Evolutionary conservation across 2,888 invertebrate species (phyloP).

Genomic region (Agrenia bidenticulata): DNA sequence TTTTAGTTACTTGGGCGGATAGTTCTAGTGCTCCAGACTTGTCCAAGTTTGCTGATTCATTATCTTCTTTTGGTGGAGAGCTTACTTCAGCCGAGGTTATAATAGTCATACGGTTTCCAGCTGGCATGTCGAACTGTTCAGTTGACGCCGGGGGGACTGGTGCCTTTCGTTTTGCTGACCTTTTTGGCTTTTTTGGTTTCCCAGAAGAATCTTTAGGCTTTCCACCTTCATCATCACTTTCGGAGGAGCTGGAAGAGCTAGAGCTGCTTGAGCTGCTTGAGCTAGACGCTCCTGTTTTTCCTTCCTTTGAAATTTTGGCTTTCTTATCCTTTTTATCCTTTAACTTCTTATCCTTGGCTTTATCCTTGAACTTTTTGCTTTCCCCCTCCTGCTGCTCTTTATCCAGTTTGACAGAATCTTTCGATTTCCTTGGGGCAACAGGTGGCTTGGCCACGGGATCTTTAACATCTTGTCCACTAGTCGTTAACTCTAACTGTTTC

Average conservation of each 20-base stretch:
- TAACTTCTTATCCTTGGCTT: not conserved
- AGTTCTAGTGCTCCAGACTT: no score
- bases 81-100: conserved; percentile 39
- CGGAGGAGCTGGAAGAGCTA: conserved; percentile 28
- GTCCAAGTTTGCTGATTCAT: not conserved
- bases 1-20: conserved; percentile 23
- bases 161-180: conserved; percentile 52
- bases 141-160: conserved; percentile 49
- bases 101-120: conserved; percentile 28
- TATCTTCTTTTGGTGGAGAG: conserved; percentile 27
- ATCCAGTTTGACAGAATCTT: conserved; percentile 27
- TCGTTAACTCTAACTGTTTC: no score
- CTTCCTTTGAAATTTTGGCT: conserved; percentile 26
- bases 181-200: conserved; percentile 48
- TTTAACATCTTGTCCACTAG: not conserved
- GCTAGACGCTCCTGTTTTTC: conserved; percentile 20
- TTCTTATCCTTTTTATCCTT: conserved; percentile 14
- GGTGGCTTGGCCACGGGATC: conserved; percentile 38
- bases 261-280: conserved; percentile 29
- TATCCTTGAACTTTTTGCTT: conserved; percentile 2
- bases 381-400: not conserved
- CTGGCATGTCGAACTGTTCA: conserved; percentile 18
- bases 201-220: conserved; percentile 38
- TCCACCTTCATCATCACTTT: conserved; percentile 26
- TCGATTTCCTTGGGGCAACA: conserved; percentile 45